phyloP scores from a whole-genome alignment of 1,140 invertebrate genomes.

The Calephelis nemesis region DNA sequence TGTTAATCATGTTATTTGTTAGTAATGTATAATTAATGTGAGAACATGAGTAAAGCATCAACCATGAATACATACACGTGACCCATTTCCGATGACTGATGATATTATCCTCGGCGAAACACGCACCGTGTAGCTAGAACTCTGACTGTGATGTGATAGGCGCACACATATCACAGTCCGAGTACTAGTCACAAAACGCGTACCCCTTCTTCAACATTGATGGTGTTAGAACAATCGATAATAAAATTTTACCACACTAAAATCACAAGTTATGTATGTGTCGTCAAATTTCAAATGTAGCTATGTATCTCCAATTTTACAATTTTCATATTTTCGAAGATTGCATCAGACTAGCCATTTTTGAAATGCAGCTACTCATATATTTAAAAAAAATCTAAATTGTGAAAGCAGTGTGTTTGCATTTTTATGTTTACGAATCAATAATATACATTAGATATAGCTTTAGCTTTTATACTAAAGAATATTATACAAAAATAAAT shows the following conservation, averaged over 20 bases:
- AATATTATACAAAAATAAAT: no score
- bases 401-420: no score
- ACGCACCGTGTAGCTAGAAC: slow-evolving; percentile 88
- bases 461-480: no score
- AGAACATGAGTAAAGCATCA: slow-evolving; percentile 21
- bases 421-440: no score
- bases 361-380: no score
- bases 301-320: no score
- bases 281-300: no score
- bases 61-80: slow-evolving; percentile 20
- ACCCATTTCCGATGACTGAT: slow-evolving; percentile 19
- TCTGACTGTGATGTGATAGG: slow-evolving; percentile 94
- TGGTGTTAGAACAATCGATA: slow-evolving; percentile 3
- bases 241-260: background rate
- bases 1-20: slow-evolving; percentile 22
- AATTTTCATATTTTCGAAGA: no score
- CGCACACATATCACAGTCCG: slow-evolving; percentile 88
- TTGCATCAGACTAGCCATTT: no score
- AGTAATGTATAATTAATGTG: slow-evolving; percentile 40
- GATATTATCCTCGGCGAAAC: slow-evolving; percentile 20
- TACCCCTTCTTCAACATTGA: background rate
- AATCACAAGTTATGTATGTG: no score
- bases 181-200: slow-evolving; percentile 85
- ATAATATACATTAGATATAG: no score
- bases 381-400: no score